A percentile compares a stretch with the other conserved stretches of the same genome.
Evolutionary conservation across 2,113 vertebrate genomes (phyloP).

Genomic region (Fulmarus glacialis): DNA sequence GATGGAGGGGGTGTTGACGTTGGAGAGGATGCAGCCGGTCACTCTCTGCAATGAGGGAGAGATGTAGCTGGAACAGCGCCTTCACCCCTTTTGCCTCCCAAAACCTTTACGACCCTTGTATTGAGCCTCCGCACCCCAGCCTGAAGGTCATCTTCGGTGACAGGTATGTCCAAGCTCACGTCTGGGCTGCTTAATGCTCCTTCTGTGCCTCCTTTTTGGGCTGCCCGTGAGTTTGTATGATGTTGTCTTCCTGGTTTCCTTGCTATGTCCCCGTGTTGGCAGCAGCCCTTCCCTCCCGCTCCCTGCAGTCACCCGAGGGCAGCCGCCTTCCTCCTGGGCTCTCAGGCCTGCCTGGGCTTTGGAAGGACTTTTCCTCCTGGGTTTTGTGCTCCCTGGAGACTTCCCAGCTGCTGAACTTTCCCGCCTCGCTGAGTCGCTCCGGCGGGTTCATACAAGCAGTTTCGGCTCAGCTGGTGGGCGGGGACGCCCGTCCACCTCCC

Average conservation of each 20-base stretch:
- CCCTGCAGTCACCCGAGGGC: accelerated
- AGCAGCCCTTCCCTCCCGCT: not conserved
- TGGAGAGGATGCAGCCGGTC: conserved; percentile 98
- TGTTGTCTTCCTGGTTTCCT: not conserved
- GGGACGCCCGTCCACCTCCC: not conserved
- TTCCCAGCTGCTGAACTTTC: not conserved
- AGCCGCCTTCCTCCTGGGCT: not conserved
- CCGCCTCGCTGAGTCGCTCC: not conserved
- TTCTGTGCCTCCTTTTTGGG: not conserved
- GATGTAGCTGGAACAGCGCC: not conserved
- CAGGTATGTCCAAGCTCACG: not conserved
- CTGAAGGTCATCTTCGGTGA: not conserved
- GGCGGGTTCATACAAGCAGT: not conserved
- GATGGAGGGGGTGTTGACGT: conserved; percentile 93
- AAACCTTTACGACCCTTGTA: not conserved
- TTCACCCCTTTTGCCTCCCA: not conserved
- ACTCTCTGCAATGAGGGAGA: conserved; percentile 82
- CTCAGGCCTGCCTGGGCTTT: not conserved
- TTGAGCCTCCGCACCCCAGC: accelerated
- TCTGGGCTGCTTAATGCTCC: no score
- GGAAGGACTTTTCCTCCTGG: not conserved
- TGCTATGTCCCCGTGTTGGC: not conserved
- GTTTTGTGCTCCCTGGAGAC: not conserved
- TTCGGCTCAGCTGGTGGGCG: not conserved
- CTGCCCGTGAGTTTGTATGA: accelerated